A percentile compares a stretch with the other conserved stretches of the same genome.
Conservation (phyloP, 2,888 invertebrate genomes). For the Keiferia lycopersicella region DNA sequence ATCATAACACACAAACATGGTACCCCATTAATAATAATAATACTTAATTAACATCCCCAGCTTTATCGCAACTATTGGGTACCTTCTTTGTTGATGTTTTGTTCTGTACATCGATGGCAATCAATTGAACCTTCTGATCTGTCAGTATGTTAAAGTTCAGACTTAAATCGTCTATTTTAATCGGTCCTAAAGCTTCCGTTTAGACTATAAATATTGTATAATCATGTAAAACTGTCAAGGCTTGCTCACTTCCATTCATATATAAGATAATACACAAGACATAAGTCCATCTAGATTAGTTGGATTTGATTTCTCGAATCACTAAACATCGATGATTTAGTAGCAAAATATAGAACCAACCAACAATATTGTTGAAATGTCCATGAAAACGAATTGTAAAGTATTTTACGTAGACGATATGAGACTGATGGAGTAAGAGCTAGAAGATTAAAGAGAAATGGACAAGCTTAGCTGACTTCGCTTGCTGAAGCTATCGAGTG, state of each 20-base stretch:
- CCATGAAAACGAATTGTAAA: conserved; percentile 18
- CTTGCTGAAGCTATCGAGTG: conserved; percentile 31
- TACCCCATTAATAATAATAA: neutral
- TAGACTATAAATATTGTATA: conserved; percentile 23
- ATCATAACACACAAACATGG: no score
- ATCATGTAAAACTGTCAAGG: conserved; percentile 44
- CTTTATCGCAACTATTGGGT: no score
- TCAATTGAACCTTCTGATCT: no score
- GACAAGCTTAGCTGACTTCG: conserved; percentile 49
- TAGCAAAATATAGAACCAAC: conserved; percentile 1
- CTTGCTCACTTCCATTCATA: conserved; percentile 63
- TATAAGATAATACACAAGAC: conserved; percentile 11
- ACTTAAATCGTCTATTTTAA: conserved; percentile 37
- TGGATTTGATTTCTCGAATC: neutral
- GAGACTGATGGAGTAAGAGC: conserved; percentile 31
- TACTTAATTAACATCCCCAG: no score
- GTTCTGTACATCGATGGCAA: no score
- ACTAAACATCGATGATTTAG: neutral
- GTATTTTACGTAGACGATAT: conserved; percentile 9
- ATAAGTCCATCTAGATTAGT: neutral
- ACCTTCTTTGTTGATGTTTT: no score
- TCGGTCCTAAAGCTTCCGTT: conserved; percentile 49
- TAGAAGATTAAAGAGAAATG: conserved; percentile 38
- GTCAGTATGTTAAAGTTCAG: no score
- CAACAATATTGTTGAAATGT: neutral